These are phyloP conservation scores for Pampusana beccarii DNA, from an alignment of 2,113 vertebrate species.

Conservation along the genomic window DNA sequence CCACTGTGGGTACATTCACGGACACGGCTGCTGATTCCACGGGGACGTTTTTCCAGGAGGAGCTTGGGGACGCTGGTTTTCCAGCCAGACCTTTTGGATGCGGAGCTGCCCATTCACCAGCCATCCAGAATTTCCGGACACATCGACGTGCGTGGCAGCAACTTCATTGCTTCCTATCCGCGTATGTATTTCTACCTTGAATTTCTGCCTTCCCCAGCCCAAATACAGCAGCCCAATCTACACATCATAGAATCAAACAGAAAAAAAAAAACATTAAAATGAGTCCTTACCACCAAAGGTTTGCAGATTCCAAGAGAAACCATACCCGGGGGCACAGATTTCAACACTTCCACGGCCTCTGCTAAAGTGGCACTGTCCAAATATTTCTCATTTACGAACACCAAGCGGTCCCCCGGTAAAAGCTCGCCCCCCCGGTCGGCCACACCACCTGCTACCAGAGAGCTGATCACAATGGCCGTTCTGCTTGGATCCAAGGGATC, in stretches of 20 bases:
- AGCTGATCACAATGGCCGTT: conserved; percentile 93
- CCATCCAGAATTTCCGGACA: neutral
- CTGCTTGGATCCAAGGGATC: conserved; percentile 88
- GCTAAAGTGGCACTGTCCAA: conserved; percentile 79
- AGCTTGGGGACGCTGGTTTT: neutral
- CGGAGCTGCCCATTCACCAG: neutral
- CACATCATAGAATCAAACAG: accelerated
- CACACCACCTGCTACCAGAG: conserved; percentile 85
- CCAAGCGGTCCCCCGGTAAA: conserved; percentile 89
- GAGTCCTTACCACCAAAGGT: conserved; percentile 84
- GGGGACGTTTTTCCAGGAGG: neutral
- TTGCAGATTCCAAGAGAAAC: conserved; percentile 91
- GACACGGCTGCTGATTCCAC: neutral
- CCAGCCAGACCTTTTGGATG: neutral
- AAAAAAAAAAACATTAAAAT: neutral
- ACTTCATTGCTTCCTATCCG: neutral
- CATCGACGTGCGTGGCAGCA: neutral
- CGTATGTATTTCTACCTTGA: neutral
- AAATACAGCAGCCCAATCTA: neutral
- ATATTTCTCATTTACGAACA: conserved; percentile 86
- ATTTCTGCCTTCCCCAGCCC: neutral
- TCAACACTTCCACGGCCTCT: conserved; percentile 90
- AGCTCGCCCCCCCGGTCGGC: conserved; percentile 82
- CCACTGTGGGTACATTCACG: neutral
- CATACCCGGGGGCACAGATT: conserved; percentile 81